Evolutionary conservation across 1,140 invertebrate genomes (phyloP).

Genomic region (Drosophila setifemur): DNA sequence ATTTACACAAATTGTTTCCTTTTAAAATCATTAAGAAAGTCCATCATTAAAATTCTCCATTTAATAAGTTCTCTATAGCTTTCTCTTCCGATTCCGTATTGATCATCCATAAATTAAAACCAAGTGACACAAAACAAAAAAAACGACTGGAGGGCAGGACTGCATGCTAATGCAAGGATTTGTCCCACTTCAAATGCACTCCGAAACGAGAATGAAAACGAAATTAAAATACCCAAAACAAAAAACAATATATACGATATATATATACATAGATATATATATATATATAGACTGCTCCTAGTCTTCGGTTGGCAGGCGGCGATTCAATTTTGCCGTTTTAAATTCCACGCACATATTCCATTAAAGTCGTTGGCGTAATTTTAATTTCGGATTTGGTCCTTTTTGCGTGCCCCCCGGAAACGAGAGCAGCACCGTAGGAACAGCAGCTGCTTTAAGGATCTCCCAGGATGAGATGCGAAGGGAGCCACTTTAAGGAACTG

Average conservation of each 20-base stretch:
- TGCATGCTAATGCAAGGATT: slow-evolving; percentile 32
- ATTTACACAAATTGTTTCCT: no score
- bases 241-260: slow-evolving; percentile 18
- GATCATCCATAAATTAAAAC: background rate
- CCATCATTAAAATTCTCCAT: no score
- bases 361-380: slow-evolving; percentile 74
- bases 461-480: background rate
- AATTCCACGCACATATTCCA: slow-evolving; percentile 67
- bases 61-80: no score
- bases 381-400: slow-evolving; percentile 56
- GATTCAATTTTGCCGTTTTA: slow-evolving; percentile 39
- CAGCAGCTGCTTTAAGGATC: slow-evolving; percentile 33
- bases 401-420: slow-evolving; percentile 22
- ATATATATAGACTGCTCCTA: background rate
- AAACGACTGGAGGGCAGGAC: background rate
- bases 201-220: slow-evolving; percentile 18
- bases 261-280: slow-evolving; percentile 15
- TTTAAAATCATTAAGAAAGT: no score
- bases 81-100: background rate
- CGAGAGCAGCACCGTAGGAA: background rate
- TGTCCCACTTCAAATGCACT: slow-evolving; percentile 8
- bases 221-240: slow-evolving; percentile 54
- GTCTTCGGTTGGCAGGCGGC: no score
- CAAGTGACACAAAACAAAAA: background rate
- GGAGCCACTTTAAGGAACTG: slow-evolving; percentile 28